Evolutionary conservation across 1,140 invertebrate species (phyloP).

Genomic region (Gerris buenoi): DNA sequence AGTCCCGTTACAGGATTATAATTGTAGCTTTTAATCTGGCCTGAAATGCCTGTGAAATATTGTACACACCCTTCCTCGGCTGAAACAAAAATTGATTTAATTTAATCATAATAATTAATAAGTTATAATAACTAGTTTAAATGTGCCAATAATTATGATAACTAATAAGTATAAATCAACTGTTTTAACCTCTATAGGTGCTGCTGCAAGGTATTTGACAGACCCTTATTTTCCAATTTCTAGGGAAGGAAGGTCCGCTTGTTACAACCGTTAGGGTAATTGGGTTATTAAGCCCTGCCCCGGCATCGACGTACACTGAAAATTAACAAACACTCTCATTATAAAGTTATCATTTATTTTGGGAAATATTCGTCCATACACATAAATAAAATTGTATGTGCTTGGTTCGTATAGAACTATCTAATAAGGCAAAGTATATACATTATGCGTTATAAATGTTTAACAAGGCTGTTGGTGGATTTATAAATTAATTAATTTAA

Average conservation of each 20-base stretch:
- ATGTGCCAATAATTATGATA: too few relatives aligned
- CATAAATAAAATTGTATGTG: too few relatives aligned
- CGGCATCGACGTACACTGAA: slow-evolving; percentile 69
- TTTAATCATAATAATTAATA: neutral
- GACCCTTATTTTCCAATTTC: slow-evolving; percentile 64
- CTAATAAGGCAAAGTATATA: too few relatives aligned
- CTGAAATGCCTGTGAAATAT: slow-evolving; percentile 63
- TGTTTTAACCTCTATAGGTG: slow-evolving; percentile 54
- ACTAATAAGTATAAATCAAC: too few relatives aligned
- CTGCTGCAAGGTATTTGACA: slow-evolving; percentile 61
- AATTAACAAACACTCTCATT: neutral
- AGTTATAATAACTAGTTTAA: too few relatives aligned
- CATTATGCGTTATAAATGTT: too few relatives aligned
- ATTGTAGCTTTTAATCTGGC: slow-evolving; percentile 66
- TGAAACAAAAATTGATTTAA: slow-evolving; percentile 21
- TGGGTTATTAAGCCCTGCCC: slow-evolving; percentile 51
- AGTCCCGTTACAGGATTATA: slow-evolving; percentile 54
- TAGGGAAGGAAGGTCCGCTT: slow-evolving; percentile 50
- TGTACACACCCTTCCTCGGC: slow-evolving; percentile 74
- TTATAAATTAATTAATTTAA: too few relatives aligned
- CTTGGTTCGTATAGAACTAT: too few relatives aligned
- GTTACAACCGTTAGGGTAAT: slow-evolving; percentile 63
- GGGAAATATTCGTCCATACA: too few relatives aligned
- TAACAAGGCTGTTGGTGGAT: too few relatives aligned
- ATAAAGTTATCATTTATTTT: neutral